phyloP scores from a whole-genome alignment of 2,888 invertebrate genomes.

The Tachina fera region DNA sequence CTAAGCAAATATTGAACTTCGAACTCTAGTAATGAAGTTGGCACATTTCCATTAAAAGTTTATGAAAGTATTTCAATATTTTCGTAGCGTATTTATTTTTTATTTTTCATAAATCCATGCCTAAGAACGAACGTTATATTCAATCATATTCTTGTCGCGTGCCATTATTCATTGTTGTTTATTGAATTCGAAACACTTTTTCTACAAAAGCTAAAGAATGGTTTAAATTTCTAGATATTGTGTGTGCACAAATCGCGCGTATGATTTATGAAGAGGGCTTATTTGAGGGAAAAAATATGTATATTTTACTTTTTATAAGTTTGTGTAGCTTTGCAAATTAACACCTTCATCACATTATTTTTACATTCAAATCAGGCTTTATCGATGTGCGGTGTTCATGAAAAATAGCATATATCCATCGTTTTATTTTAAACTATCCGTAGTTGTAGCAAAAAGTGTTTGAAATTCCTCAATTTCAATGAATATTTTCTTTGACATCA shows the following conservation, averaged over 20 bases:
- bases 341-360: conserved; percentile 4
- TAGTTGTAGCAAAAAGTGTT: not conserved
- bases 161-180: conserved; percentile 16
- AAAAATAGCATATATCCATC: not conserved
- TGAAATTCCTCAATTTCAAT: too few species aligned
- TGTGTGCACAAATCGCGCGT: not conserved
- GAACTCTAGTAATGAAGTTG: not conserved
- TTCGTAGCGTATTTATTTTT: not conserved
- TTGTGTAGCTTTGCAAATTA: conserved; percentile 6
- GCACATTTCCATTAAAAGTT: conserved; percentile 3
- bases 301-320: not conserved
- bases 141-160: conserved; percentile 46
- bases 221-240: not conserved
- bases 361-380: conserved; percentile 29
- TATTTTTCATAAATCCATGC: conserved; percentile 1
- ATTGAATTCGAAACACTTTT: conserved; percentile 18
- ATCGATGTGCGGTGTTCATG: not conserved
- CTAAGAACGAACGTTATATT: conserved; percentile 16
- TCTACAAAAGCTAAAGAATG: not conserved
- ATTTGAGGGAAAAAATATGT: not conserved
- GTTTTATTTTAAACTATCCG: too few species aligned
- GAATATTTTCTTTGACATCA: too few species aligned
- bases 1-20: not conserved
- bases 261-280: not conserved
- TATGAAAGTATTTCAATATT: not conserved